These are phyloP conservation scores for Chlorospingus semifuscus DNA, from an alignment of 2,797 vertebrate species.

Conservation along the genomic window DNA sequence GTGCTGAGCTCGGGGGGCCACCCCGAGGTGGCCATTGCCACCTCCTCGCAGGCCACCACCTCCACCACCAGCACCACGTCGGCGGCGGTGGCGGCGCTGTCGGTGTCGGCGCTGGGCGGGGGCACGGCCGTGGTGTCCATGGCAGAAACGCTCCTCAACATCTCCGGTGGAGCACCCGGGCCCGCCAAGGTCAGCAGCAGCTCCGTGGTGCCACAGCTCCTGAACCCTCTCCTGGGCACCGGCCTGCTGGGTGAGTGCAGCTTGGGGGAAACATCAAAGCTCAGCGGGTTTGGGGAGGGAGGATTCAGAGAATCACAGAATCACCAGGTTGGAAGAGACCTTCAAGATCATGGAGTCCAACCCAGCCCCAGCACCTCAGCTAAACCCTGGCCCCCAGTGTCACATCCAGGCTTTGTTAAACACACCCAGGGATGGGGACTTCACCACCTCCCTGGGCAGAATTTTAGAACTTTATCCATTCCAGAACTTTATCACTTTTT, in stretches of 20 bases:
- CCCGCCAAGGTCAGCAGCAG: conserved; percentile 83
- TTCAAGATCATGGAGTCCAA: too few species aligned
- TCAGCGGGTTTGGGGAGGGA: not conserved
- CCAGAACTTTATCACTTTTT: too few species aligned
- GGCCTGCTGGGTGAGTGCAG: conserved; percentile 80
- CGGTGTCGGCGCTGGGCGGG: conserved; percentile 82
- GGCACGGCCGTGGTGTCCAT: conserved; percentile 85
- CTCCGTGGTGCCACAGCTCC: conserved; percentile 88
- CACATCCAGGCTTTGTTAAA: too few species aligned
- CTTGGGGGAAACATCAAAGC: not conserved
- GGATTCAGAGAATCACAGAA: too few species aligned
- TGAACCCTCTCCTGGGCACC: conserved; percentile 83
- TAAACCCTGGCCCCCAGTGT: too few species aligned
- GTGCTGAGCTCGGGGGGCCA: conserved; percentile 78
- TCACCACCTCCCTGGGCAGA: too few species aligned
- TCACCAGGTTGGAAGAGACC: too few species aligned
- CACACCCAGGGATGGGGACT: too few species aligned
- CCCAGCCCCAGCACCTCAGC: too few species aligned
- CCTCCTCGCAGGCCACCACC: conserved; percentile 87
- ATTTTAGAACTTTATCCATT: too few species aligned
- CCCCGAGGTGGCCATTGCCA: conserved; percentile 90
- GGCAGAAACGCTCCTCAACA: conserved; percentile 79
- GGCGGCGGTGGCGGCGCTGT: conserved; percentile 87
- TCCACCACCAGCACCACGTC: conserved; percentile 85
- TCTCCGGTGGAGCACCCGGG: conserved; percentile 75